Evolutionary conservation across 2,113 vertebrate genomes (phyloP), one percentile per base, ranked within the genome.

Genomic region (Osmerus eperlanus): DNA sequence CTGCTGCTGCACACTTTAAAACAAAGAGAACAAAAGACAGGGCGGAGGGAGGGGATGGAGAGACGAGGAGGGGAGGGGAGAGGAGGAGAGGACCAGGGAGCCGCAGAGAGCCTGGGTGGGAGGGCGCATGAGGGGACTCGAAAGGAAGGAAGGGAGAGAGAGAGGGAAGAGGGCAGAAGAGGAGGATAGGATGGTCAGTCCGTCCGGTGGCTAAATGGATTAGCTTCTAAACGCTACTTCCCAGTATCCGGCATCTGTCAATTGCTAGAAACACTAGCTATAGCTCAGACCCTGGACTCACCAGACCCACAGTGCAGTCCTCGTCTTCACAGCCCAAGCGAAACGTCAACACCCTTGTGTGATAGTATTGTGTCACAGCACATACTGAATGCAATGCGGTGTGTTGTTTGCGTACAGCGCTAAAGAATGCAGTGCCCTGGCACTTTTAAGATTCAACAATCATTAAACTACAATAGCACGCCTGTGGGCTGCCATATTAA

Each of bases 201-300:
- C 67, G 84, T 88, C 88, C 82, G 80, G 79, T 80, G 9, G 72
- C 84, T 88, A 91, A 91, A 83, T 80, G 72, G 77, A 90, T 91
- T 90, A 89, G 74, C 79, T 81, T 80, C 68, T 77, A 84, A 70
- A 65, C 70, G 72, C 72, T 65, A 47, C 41, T 54, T 54, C 58
- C 71, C 56, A 75, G 73, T 77, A 85, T 90, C 88, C 83, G 81
- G 87, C 81, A 79, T 81, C 23, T 81, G 73, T 71, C 70, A 51
- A 73, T 28, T 62, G 68, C 32, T 79, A 75, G 81, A 81, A 77
- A 72, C 78, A 55, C 77, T 59, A 67, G 71, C 29, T n/a, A 70
- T 71, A 67, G 77, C 75, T 70, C 69, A 53, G 67, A 53, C 3
- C 52, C 25, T 19, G 13, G 47, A 13, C 19, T 15, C 25, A 3